Base-by-base conservation (phyloP, 2,797 vertebrate species). In the Pteronotus mesoamericanus region DNA sequence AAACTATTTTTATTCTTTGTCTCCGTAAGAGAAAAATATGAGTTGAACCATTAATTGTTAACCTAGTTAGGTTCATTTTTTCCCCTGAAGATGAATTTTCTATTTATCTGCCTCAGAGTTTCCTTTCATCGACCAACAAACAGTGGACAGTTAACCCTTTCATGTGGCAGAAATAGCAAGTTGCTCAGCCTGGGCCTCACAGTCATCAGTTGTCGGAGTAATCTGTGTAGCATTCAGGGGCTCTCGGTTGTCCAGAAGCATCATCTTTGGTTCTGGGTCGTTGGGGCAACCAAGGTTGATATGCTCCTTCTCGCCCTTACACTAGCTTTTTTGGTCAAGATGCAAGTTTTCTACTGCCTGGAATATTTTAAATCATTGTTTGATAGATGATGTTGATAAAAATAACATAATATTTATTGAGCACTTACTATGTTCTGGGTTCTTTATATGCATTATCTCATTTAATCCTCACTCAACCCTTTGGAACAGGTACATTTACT, bases 51-150 rank as follows among this genome's bases (percentile, higher is more conserved):
- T 72, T 79, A 37, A 44, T 75, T 89, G 48, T 39, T 48, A 55
- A 51, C 22, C 34, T 29, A 32, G 6, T 86, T 72, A 24, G 48
- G 57, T 78, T 86, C 9, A 21, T 53, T 89, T 78, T 75, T 89
- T 89, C 51, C 64, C 71, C 79, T 51, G 72, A 91, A 86, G 44
- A 90, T 84, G 71, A 55, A 34, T 94, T 86, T 92, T 84, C 42
- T 44, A 5, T 75, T 59, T 29, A 57, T 86, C 55, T 75, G 32
- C 59, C 53, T 72, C 69, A 32, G 12, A 48, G 24, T 94, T 82
- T 88, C 37, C 55, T 86, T 88, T 48, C 34, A 16, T 79, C 68
- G 44, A 86, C 22, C 37, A 57, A 0, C 11, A 5, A 21, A 21
- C 29, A 10, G 26, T 61, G 2, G 48, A 84, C 84, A 24, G 19